Evolutionary conservation across 2,797 vertebrate species (phyloP), one percentile per base, ranked within the genome.

Genomic region (Phaenicophaeus curvirostris): DNA sequence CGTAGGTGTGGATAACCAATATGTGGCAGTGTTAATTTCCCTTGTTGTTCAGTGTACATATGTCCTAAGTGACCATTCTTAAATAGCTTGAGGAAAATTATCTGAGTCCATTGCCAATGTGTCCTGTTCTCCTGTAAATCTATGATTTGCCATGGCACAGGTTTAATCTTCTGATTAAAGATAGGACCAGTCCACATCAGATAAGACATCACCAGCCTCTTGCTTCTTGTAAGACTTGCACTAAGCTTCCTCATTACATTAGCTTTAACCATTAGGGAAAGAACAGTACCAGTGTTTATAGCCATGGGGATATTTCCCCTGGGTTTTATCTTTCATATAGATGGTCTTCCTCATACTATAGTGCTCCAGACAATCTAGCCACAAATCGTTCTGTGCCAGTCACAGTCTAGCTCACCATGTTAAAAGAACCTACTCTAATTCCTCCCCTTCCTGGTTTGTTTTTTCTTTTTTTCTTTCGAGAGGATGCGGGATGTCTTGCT

Each of bases 1-100:
- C 46, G 3, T 90, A 97, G 93, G 82, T 94, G 74, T 93, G 71
- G 84, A 95, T 74, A 80, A 85, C 66, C 57, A 81, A 66, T 91
- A 95, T 89, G 58, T n/a, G 37, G 53, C 71, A 85, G 58, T 63
- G 71, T 67, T 91, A 82, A 86, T 78, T 87, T 90, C 61, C 94
- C 65, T 89, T 9, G 28, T 35, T 21, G 59, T 87, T 75, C 83
- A 28, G 44, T 30, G 12, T 68, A 68, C 65, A 31, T 39, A 39
- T 15, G 63, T 66, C 71, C 78, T 80, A 31, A 66, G 69, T 50
- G 66, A 28, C 89, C 84, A 75, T 6, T 72, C 65, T 69, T 85
- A 93, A 93, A 90, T 69, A 91, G 61, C 74, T 87, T 73, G 51
- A 94, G 86, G 86, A 87, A 93, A 94, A 69, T 7, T 0, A 33